Percentiles rank a stretch among this genome's conserved stretches.
Evolutionary conservation across 1,140 invertebrate species (phyloP).

Genomic region (Brachionus rubens): DNA sequence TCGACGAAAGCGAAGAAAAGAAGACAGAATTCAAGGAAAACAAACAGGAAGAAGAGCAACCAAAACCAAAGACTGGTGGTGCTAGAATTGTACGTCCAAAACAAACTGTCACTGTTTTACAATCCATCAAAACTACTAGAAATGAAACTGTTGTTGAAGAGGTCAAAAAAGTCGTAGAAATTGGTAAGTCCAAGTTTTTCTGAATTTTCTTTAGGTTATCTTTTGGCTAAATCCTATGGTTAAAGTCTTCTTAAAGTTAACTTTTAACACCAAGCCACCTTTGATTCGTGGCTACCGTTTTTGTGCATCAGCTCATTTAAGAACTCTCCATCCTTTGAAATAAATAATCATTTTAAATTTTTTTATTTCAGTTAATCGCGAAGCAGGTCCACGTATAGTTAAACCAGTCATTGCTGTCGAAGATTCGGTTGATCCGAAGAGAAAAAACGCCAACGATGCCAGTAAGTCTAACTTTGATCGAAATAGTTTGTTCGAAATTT

Average conservation of each 20-base stretch:
- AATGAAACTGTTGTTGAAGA: not conserved
- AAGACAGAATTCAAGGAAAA: not conserved
- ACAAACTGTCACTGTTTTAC: not conserved
- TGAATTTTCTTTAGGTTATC: too few species aligned
- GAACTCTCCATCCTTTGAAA: not conserved
- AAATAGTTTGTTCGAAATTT: not conserved
- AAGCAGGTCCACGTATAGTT: not conserved
- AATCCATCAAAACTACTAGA: not conserved
- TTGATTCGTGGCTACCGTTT: too few species aligned
- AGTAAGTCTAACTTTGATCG: not conserved
- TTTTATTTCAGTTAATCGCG: not conserved
- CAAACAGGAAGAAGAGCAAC: not conserved
- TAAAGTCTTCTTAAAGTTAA: too few species aligned
- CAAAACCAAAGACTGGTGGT: not conserved
- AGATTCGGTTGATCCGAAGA: not conserved
- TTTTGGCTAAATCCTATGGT: too few species aligned
- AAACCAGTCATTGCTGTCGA: not conserved
- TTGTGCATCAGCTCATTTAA: too few species aligned
- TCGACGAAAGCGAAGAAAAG: not conserved
- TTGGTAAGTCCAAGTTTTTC: too few species aligned
- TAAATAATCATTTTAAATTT: not conserved
- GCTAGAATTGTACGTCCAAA: constrained; percentile 6
- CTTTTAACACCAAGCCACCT: too few species aligned
- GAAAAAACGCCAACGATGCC: constrained; percentile 1
- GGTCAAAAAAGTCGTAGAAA: constrained; percentile 11